phyloP scores from a whole-genome alignment of 2,113 vertebrate species.

The Scortum barcoo region DNA sequence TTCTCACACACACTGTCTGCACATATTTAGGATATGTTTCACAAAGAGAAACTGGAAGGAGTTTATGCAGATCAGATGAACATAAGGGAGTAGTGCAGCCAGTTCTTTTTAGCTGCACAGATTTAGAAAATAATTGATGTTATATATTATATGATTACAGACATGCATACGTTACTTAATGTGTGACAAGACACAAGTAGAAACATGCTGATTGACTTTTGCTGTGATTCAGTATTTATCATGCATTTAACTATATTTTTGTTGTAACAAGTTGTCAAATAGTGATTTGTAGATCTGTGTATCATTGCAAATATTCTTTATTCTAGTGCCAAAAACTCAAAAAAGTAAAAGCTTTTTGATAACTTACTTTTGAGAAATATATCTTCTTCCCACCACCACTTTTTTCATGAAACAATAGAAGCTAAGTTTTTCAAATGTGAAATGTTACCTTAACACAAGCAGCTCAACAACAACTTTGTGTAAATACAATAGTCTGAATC shows the following conservation, averaged over 20 bases:
- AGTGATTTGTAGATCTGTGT: not conserved
- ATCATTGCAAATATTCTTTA: not conserved
- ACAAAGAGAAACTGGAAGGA: constrained; percentile 47
- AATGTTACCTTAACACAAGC: not conserved
- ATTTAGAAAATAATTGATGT: not conserved
- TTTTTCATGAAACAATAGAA: not conserved
- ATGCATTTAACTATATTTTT: not conserved
- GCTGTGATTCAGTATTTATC: not conserved
- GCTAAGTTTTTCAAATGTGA: not conserved
- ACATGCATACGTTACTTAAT: not conserved
- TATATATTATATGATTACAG: not conserved
- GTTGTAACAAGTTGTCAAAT: not conserved
- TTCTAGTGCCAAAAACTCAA: not conserved
- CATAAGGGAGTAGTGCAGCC: constrained; percentile 12
- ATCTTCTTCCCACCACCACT: not conserved
- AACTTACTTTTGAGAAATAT: not conserved
- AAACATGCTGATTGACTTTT: not conserved
- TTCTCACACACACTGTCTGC: constrained; percentile 13
- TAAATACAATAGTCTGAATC: not conserved
- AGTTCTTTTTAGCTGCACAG: not conserved
- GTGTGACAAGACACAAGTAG: not conserved
- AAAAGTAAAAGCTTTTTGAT: not conserved
- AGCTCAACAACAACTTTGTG: not conserved
- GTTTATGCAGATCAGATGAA: constrained; percentile 11
- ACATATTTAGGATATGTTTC: constrained; percentile 26